phyloP scores from a whole-genome alignment of 2,113 vertebrate species.

The Upupa epops region DNA sequence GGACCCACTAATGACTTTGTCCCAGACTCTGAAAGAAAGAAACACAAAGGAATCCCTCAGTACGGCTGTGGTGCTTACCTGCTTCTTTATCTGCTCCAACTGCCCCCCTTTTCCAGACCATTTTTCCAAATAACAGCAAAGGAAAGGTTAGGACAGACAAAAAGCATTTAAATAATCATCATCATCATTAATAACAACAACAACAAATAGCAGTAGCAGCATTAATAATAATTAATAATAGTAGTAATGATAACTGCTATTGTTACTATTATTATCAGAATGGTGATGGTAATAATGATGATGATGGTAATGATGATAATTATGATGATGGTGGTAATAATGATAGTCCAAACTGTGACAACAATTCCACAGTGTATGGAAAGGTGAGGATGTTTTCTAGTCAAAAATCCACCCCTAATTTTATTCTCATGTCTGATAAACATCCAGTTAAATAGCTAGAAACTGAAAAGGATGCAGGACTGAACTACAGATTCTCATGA shows the following conservation, averaged over 20 bases:
- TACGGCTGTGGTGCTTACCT: neutral
- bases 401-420: neutral
- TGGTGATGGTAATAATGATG: too few relatives aligned
- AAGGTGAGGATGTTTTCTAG: neutral
- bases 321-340: too few relatives aligned
- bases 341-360: neutral
- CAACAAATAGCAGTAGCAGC: too few relatives aligned
- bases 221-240: too few relatives aligned
- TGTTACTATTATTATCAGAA: too few relatives aligned
- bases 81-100: neutral
- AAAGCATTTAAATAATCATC: neutral
- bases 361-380: neutral
- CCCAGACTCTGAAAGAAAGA: constrained; percentile 87
- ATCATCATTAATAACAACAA: too few relatives aligned
- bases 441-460: neutral
- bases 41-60: neutral
- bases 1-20: constrained; percentile 97
- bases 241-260: too few relatives aligned
- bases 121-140: neutral
- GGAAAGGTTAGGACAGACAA: neutral
- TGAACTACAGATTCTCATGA: neutral
- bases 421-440: neutral
- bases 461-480: neutral
- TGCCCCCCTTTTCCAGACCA: neutral
- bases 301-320: too few relatives aligned